Conservation (phyloP, 1,140 invertebrate genomes). For the Macrocentrus cingulum region DNA sequence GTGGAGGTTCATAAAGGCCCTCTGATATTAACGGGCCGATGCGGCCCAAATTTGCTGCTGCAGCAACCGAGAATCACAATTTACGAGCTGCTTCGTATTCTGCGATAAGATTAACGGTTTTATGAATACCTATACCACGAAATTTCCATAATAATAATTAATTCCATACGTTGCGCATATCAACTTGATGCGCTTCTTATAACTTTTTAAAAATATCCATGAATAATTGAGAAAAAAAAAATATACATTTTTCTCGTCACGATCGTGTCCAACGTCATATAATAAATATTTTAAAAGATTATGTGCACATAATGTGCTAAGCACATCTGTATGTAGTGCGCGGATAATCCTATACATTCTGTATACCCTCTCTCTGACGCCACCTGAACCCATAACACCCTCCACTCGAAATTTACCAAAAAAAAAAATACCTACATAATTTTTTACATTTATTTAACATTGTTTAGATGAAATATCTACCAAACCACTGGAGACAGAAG, state of each 20-base stretch:
- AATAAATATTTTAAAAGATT: not conserved
- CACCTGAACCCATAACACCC: not conserved
- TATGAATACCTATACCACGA: not conserved
- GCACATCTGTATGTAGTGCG: constrained; percentile 5
- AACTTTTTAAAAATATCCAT: not conserved
- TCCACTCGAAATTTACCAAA: too few relatives aligned
- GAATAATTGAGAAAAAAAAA: not conserved
- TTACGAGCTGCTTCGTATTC: constrained; percentile 14
- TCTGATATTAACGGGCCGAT: constrained; percentile 1
- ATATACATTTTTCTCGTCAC: not conserved
- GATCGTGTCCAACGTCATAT: too few relatives aligned
- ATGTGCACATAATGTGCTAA: not conserved
- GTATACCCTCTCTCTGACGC: not conserved
- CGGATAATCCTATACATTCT: constrained; percentile 20
- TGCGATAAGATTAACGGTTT: constrained; percentile 9
- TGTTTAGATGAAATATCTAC: too few relatives aligned
- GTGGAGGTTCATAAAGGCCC: not conserved
- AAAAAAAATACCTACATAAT: too few relatives aligned
- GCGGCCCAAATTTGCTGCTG: not conserved
- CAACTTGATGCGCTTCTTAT: too few relatives aligned
- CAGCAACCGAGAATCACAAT: not conserved
- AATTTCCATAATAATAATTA: constrained; percentile 15
- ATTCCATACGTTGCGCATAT: not conserved
- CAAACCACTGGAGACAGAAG: too few relatives aligned
- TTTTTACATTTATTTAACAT: too few relatives aligned